Base-by-base conservation (phyloP, 2,797 vertebrate genomes). In the Myotis daubentonii region DNA sequence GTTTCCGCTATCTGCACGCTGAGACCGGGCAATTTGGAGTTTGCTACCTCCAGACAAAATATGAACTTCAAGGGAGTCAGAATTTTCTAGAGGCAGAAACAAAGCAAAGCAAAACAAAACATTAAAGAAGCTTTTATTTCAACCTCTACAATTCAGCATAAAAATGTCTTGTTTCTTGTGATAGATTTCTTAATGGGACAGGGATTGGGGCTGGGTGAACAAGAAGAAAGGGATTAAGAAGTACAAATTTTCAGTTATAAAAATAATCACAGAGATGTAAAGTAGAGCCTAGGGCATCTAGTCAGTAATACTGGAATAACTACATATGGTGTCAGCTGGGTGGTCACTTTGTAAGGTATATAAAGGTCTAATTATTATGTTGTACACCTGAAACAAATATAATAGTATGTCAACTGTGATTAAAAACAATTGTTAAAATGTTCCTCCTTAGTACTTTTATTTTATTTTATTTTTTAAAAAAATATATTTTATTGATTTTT, bases 11-110 rank as follows among this genome's bases (percentile, higher is more conserved):
- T 99, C 99, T 20, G 98, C 98, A 71, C 98, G 98, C 97, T 99
- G 99, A 41, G 99, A 98, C 49, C 98, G 99, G 72, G 99, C 97
- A 10, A 99, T 99, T 98, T 99, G 99, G 95, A 99, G 98, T 97
- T 99, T 99, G 92, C 98, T 99, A 87, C 99, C 99, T 72, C 99
- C 99, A 53, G 99, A 99, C 94, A 99, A 98, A 98, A 99, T 98
- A 97, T 99, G 99, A 98, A 99, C 98, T 96, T 99, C 99, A 95
- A 99, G 98, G 75, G 99, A 99, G 91, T 99, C 98, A 0, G 99
- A 98, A 94, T 98, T 99, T 98, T 99, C 99, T 99, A 96, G 84
- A 97, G 97, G 88, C 47, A 95, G n/a, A 96, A 7, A 93, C 33
- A 96, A 97, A 74, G 74, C 65, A 92, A 91, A 84, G 72, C 13